Conservation (phyloP, 2,888 invertebrate species). For the Phragmatobia fuliginosa region DNA sequence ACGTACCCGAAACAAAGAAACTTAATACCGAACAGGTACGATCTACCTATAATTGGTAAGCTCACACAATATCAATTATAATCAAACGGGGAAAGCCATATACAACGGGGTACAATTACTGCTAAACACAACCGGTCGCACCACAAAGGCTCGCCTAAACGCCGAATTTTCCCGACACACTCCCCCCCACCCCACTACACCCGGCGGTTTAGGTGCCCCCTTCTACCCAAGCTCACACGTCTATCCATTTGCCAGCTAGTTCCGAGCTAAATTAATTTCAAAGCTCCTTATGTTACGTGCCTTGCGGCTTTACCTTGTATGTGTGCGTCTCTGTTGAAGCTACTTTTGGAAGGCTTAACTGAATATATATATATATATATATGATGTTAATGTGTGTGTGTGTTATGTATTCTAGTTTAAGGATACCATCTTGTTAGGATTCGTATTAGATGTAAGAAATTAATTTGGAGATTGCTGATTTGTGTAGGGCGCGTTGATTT, state of each 20-base stretch:
- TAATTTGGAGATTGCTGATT: constrained; percentile 70
- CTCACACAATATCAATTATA: constrained; percentile 65
- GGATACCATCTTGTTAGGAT: constrained; percentile 81
- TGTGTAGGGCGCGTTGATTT: constrained; percentile 41
- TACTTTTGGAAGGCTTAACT: constrained; percentile 84
- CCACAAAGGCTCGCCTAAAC: constrained; percentile 85
- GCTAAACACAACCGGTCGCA: constrained; percentile 76
- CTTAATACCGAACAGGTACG: constrained; percentile 13
- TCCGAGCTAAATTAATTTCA: constrained; percentile 87
- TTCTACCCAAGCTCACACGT: constrained; percentile 80
- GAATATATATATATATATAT: constrained; percentile 70
- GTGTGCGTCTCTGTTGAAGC: constrained; percentile 63
- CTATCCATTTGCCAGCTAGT: constrained; percentile 87
- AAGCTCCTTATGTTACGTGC: constrained; percentile 87
- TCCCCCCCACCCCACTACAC: constrained; percentile 53
- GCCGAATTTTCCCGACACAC: constrained; percentile 81
- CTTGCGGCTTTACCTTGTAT: constrained; percentile 82
- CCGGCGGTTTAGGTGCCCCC: constrained; percentile 55
- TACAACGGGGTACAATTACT: constrained; percentile 76
- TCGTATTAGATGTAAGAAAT: constrained; percentile 83
- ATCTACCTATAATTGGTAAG: constrained; percentile 32
- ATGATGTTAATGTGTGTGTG: constrained; percentile 57
- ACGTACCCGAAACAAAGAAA: constrained; percentile 9
- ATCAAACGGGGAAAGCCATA: constrained; percentile 54
- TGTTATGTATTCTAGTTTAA: constrained; percentile 62